phyloP scores from a whole-genome alignment of 2,888 invertebrate species.

The Drosophila sordidula region DNA sequence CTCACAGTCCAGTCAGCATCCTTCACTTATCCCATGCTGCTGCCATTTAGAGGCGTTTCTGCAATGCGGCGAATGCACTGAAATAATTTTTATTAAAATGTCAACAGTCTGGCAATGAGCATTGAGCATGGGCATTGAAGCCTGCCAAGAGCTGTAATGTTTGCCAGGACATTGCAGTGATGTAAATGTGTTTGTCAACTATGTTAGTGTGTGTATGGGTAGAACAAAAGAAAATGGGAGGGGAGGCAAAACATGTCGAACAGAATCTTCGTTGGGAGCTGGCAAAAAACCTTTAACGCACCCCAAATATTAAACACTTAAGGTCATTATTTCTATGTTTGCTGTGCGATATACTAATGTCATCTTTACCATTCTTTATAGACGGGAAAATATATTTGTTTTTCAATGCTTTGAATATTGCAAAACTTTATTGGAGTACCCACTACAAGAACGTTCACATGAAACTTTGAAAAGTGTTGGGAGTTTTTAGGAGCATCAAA shows the following conservation, averaged over 20 bases:
- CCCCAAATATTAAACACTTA: not conserved
- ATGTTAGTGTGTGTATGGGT: constrained; percentile 16
- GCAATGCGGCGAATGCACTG: constrained; percentile 73
- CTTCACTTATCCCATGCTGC: constrained; percentile 11
- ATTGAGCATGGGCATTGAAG: constrained; percentile 60
- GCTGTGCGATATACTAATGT: no score
- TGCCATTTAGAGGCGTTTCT: constrained; percentile 56
- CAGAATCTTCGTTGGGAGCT: constrained; percentile 22
- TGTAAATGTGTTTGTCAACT: constrained; percentile 10
- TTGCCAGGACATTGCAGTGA: constrained; percentile 69
- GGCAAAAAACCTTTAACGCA: constrained; percentile 23
- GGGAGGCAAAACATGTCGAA: constrained; percentile 35
- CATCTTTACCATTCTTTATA: constrained; percentile 1
- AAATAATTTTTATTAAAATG: constrained; percentile 80
- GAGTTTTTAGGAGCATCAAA: constrained; percentile 5
- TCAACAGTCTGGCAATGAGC: constrained; percentile 79
- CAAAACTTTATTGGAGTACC: not conserved
- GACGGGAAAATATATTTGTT: not conserved
- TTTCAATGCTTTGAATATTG: not conserved
- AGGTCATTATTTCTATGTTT: no score
- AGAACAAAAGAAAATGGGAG: constrained; percentile 17
- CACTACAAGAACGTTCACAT: not conserved
- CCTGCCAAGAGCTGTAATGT: constrained; percentile 71
- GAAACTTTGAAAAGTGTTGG: not conserved
- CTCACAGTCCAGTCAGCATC: not conserved